Evolutionary conservation across 2,797 vertebrate genomes (phyloP).

Genomic region (Sebastes paucispinis): DNA sequence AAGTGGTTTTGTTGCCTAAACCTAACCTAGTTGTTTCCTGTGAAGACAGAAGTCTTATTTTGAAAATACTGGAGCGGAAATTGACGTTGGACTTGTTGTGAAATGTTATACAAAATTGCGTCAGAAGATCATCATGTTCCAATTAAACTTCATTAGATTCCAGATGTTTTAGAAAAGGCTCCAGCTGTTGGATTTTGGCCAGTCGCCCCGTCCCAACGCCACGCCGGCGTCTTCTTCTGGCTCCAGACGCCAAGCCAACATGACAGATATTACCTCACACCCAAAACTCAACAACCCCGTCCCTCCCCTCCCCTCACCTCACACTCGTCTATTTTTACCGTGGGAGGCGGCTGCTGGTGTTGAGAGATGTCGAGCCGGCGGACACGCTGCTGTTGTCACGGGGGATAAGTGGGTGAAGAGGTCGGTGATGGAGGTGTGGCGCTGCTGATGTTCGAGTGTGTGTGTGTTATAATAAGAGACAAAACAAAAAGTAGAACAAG

Average conservation of each 20-base stretch:
- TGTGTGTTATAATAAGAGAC: neutral
- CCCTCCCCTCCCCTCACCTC: constrained; percentile 27
- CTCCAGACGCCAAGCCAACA: constrained; percentile 21
- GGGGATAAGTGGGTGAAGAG: constrained; percentile 76
- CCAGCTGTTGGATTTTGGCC: neutral
- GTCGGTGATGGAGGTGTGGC: constrained; percentile 66
- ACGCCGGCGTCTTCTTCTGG: neutral
- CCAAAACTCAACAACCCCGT: constrained; percentile 26
- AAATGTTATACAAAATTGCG: too few relatives aligned
- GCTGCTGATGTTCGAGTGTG: constrained; percentile 25
- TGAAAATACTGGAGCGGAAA: too few relatives aligned
- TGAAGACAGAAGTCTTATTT: too few relatives aligned
- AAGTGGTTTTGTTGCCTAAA: too few relatives aligned
- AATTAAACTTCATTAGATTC: neutral
- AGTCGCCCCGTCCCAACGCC: neutral
- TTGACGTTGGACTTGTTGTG: too few relatives aligned
- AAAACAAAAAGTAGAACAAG: neutral
- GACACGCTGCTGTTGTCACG: constrained; percentile 73
- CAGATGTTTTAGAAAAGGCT: constrained; percentile 1
- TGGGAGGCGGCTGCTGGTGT: constrained; percentile 66
- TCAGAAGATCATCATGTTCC: neutral
- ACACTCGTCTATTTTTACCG: constrained; percentile 67
- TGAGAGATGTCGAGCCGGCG: constrained; percentile 71
- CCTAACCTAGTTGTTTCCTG: too few relatives aligned
- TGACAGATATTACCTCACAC: constrained; percentile 61